Evolutionary conservation across 2,888 invertebrate genomes (phyloP), one percentile per base, ranked within the genome.

Genomic region (Pachycephus smyrnensis): DNA sequence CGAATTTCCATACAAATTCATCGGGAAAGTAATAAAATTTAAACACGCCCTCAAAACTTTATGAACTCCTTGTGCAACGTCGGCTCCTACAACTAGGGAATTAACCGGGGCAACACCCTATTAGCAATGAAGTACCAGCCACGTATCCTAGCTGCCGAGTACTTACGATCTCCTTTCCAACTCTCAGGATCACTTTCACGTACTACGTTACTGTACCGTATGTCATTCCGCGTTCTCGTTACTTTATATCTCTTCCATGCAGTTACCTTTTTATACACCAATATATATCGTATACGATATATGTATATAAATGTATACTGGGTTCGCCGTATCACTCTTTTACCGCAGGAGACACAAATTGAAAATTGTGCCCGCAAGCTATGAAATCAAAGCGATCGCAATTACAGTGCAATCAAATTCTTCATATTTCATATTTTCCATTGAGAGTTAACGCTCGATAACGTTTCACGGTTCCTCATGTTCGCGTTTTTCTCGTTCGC

Each of bases 1-100:
- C 83, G 82, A 89, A 89, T 90, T 89, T 89, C 86, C 87, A 89
- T 88, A 87, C 86, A 89, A 88, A 89, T 89, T 87, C 87, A 86
- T 84, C 83, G 86, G 82, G 80, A 78, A 55, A 78, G 85, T 84
- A 87, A 87, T 89, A 89, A 90, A 90, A 90, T 89, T 90, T 88
- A 88, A 90, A 87, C 84, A 85, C 83, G 79, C 80, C 81, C 77
- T 69, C 79, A 78, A 80, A 83, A 82, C 82, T 85, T 84, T 81
- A 79, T 81, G 77, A 80, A 82, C 81, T 81, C 77, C 78, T 76
- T 74, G 77, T 76, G 78, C 79, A 55, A 77, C 69, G 69, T 80
- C 80, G 81, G 82, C 82, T 80, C 81, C 80, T 77, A 81, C 79
- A 82, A 81, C 86, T 82, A 79, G 79, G 79, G 84, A 86, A 86